Base-by-base conservation (phyloP, 2,888 invertebrate genomes). In the Hoplodrina ambigua region DNA sequence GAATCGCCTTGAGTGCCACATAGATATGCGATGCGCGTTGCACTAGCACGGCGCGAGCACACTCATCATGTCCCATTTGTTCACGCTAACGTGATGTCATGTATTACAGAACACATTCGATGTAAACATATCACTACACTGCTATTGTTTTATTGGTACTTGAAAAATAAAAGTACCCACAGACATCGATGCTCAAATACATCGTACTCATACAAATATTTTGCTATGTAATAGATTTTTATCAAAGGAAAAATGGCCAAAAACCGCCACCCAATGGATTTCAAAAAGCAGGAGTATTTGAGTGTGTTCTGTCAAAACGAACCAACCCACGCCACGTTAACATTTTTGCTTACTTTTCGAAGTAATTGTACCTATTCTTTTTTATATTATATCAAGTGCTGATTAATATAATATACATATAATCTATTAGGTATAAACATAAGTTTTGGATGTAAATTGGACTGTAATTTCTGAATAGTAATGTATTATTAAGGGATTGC, bases 11-110 rank as follows among this genome's bases (percentile, higher is more conserved):
- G 91, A 87, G 82, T 80, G 72, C 77, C 78, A 77, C 84, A 88
- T 91, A 90, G 86, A 87, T 90, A 93, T 93, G 90, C 93, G 75
- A 85, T 80, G 82, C 86, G 85, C 84, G 86, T 78, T 83, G 80
- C 72, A 81, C 56, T 72, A 60, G 70, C 69, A 70, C 78, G 80
- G 73, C 76, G 71, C 85, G 85, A 85, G 76, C 78, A 69, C 85
- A 86, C 84, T 86, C 82, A 41, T 41, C 41, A 85, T 88, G 89
- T 89, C 86, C 85, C 86, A 87, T 86, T 87, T 83, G 85, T 79
- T 83, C 78, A 80, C 76, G 82, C 86, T 86, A 76, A 84, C 83
- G 63, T 90, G 88, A 89, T 89, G 89, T 90, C 88, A 89, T 88
- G 82, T 72, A 67, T 52, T 64, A 54, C 61, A 37, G 37, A 72